Conservation (phyloP, 2,797 vertebrate species). For the Anableps anableps region DNA sequence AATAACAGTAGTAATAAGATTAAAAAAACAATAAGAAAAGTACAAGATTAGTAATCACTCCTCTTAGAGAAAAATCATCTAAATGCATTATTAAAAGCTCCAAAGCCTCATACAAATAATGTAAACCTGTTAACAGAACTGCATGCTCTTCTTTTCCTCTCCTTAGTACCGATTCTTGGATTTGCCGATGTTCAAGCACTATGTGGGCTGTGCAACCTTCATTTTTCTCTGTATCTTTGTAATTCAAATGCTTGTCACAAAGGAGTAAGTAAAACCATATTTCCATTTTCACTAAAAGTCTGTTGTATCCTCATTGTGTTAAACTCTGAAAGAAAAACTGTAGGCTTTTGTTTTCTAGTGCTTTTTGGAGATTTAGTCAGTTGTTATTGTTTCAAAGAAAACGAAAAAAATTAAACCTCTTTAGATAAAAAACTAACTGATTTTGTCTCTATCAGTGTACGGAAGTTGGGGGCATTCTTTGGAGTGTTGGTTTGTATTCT, state of each 20-base stretch:
- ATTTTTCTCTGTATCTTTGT: constrained; percentile 93
- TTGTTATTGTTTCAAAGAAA: constrained; percentile 1
- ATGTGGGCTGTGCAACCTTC: constrained; percentile 88
- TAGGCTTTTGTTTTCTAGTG: not conserved
- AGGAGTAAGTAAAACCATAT: constrained; percentile 80
- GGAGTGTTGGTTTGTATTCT: constrained; percentile 85
- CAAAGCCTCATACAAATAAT: not conserved
- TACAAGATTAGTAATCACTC: too few relatives aligned
- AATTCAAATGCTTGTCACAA: constrained; percentile 88
- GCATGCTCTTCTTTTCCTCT: constrained; percentile 8
- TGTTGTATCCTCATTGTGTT: not conserved
- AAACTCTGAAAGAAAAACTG: not conserved
- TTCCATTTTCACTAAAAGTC: not conserved
- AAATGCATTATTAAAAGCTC: not conserved
- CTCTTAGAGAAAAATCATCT: not conserved
- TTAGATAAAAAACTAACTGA: not conserved
- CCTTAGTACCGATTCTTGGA: constrained; percentile 91
- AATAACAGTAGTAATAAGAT: too few relatives aligned
- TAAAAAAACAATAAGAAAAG: too few relatives aligned
- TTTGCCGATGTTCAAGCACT: constrained; percentile 88
- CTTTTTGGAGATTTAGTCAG: not conserved
- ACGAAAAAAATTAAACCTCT: not conserved
- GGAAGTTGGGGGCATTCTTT: constrained; percentile 83
- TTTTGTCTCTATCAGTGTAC: constrained; percentile 72
- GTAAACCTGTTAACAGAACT: not conserved